Evolutionary conservation across 1,140 invertebrate genomes (phyloP), one percentile per base, ranked within the genome.

Genomic region (Musca domestica): DNA sequence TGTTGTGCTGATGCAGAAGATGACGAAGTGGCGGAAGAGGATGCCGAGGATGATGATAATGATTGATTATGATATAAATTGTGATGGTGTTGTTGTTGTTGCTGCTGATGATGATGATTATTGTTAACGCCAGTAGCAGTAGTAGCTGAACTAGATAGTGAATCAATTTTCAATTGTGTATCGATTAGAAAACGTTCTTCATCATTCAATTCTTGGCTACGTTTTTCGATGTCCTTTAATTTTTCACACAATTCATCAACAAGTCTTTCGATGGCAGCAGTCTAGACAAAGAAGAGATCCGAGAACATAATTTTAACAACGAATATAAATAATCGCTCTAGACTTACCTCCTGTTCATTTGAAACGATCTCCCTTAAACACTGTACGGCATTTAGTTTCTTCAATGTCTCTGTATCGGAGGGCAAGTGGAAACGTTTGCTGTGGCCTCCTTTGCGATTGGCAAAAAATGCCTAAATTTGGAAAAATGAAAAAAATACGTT

Each of bases 341-440:
- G 20, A 51, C 69, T 67, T 81, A 87, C 86, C 82, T 87, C 83
- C 71, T 87, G 85, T 74, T 85, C 82, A 22, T 85, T 83, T 48
- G 85, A 84, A n/a, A 71, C 72, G 52, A 69, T 67, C 48, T 71
- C 69, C 74, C 84, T 82, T 25, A 87, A 80, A 78, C 85, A 86
- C 71, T 87, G 82, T 64, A 87, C 81, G 47, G 85, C 86, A 64
- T 85, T 86, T 67, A 81, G 82, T 75, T 85, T 85, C 72, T 82
- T 82, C 52, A 83, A 72, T 69, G 82, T 81, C 71, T 87, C 85
- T 51, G 81, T 77, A 71, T 84, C 83, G 56, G 75, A 74, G 20
- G 74, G 71, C 25, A 64, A 48, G 17, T 70, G 56, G 41, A 61
- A 70, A 68, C 66, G 66, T 64, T 54, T 68, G 34, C 10, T 41